Evolutionary conservation across 2,113 vertebrate genomes (phyloP).

Genomic region (Syrrhaptes paradoxus): DNA sequence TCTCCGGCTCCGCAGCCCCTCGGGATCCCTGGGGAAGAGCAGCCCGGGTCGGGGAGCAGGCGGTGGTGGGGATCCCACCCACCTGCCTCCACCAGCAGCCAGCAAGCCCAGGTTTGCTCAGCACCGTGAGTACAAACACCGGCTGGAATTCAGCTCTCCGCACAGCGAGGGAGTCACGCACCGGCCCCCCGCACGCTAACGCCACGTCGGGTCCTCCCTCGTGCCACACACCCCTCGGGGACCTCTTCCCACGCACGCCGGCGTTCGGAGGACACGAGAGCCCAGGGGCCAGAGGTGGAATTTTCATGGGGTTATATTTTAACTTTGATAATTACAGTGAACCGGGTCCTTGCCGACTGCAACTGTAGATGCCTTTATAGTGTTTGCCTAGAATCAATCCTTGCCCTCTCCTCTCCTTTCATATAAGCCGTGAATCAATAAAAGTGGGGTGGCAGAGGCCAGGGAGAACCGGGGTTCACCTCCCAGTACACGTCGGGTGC

Average conservation of each 20-base stretch:
- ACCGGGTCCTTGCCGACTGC: background rate
- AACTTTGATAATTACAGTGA: background rate
- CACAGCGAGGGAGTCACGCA: accelerated
- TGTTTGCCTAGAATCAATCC: constrained; percentile 11
- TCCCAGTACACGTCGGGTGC: accelerated
- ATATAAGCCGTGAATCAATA: background rate
- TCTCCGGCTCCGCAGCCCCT: background rate
- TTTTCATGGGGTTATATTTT: constrained; percentile 3
- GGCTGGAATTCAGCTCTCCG: accelerated
- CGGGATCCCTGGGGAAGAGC: background rate
- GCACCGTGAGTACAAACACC: too few species aligned
- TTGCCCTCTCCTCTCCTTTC: background rate
- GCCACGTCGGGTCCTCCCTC: background rate
- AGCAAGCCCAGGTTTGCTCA: background rate
- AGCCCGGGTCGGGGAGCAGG: background rate
- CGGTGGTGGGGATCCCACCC: background rate
- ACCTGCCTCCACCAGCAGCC: background rate
- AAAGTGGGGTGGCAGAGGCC: background rate
- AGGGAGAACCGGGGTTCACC: background rate
- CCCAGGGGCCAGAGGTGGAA: background rate
- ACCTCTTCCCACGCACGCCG: background rate
- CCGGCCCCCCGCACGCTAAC: background rate
- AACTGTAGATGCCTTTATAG: background rate
- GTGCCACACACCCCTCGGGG: background rate
- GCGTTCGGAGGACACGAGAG: accelerated